Percentiles rank a stretch among this genome's conserved stretches.
These are phyloP conservation scores for Caenorhabditis inopinata DNA, from an alignment of 1,140 invertebrate species.

Conservation along the genomic window DNA sequence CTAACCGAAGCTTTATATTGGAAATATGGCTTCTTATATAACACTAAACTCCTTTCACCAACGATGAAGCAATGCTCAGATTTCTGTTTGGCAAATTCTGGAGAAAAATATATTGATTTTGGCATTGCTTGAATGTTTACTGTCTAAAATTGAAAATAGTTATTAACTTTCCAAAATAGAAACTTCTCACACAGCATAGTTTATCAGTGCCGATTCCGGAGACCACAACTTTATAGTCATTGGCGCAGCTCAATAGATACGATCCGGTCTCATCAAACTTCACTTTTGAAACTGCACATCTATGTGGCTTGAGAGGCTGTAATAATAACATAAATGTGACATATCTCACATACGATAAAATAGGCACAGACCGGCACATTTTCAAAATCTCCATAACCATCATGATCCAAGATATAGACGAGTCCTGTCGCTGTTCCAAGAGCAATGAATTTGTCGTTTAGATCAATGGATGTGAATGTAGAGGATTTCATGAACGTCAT, in stretches of 20 bases:
- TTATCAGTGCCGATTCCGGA: conserved; percentile 54
- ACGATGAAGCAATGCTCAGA: conserved; percentile 56
- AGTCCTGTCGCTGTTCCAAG: conserved; percentile 68
- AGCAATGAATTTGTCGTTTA: conserved; percentile 69
- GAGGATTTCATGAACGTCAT: conserved; percentile 67
- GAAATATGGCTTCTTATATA: conserved; percentile 58
- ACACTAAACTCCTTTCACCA: conserved; percentile 47
- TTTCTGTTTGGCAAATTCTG: conserved; percentile 50
- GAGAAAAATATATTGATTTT: conserved; percentile 53
- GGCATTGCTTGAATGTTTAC: conserved; percentile 43
- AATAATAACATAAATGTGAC: too few species aligned
- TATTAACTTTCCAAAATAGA: neutral
- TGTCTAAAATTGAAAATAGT: conserved; percentile 35
- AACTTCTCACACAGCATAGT: conserved; percentile 1
- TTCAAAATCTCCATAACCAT: conserved; percentile 67
- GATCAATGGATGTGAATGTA: conserved; percentile 68
- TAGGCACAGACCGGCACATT: conserved; percentile 63
- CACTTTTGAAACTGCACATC: conserved; percentile 69
- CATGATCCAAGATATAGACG: conserved; percentile 69
- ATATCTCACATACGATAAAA: too few species aligned
- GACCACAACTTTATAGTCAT: conserved; percentile 68
- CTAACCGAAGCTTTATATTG: conserved; percentile 26
- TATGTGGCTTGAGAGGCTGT: conserved; percentile 62
- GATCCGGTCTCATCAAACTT: conserved; percentile 69
- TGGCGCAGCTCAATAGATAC: conserved; percentile 69